Evolutionary conservation across 2,888 invertebrate genomes (phyloP).

Genomic region (Dynastes tityus): DNA sequence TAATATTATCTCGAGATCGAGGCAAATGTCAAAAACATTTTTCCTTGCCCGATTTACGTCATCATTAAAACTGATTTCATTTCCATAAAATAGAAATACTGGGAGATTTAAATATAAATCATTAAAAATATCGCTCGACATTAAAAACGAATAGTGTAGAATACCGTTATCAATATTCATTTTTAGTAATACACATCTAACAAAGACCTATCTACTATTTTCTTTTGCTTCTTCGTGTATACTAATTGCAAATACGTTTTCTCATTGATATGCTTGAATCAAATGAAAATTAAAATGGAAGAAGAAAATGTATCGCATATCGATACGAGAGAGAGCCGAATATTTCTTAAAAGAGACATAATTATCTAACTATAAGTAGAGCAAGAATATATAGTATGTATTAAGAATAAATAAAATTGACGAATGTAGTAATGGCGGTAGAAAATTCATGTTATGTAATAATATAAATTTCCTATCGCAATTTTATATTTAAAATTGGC

Average conservation of each 20-base stretch:
- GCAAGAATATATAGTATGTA: conserved; percentile 13
- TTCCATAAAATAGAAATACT: conserved; percentile 47
- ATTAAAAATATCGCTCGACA: conserved; percentile 26
- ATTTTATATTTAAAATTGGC: neutral
- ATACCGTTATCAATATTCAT: conserved; percentile 3
- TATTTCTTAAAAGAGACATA: conserved; percentile 2
- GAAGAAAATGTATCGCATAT: neutral
- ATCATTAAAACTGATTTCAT: conserved; percentile 15
- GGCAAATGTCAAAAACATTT: conserved; percentile 9
- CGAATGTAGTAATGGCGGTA: neutral
- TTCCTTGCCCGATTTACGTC: conserved; percentile 21
- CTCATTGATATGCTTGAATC: conserved; percentile 28
- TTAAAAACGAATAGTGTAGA: conserved; percentile 19
- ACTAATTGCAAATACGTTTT: conserved; percentile 21
- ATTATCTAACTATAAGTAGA: conserved; percentile 7
- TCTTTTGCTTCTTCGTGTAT: neutral
- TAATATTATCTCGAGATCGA: conserved; percentile 15
- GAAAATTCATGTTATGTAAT: neutral
- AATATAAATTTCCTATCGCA: too few relatives aligned
- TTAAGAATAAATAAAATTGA: conserved; percentile 29
- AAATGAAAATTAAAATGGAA: conserved; percentile 13
- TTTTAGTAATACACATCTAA: conserved; percentile 14
- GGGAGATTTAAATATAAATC: conserved; percentile 46
- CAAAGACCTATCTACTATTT: conserved; percentile 7
- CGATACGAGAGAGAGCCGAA: conserved; percentile 22